A percentile compares a stretch with the other conserved stretches of the same genome.
These are phyloP conservation scores for Crotalus tigris DNA, from an alignment of 2,113 vertebrate species.

Conservation along the genomic window DNA sequence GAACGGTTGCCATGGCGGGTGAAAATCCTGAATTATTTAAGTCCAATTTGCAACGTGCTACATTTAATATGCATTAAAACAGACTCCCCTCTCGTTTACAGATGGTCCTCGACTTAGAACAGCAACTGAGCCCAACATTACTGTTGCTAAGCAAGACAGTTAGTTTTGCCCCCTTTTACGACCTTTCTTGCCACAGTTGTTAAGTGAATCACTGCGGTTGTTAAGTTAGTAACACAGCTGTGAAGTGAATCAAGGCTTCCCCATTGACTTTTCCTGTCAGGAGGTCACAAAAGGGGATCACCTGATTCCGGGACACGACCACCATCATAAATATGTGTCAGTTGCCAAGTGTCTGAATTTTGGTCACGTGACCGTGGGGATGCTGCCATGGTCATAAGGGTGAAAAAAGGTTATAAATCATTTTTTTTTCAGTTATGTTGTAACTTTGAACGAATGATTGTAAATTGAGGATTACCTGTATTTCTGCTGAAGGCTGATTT, in stretches of 20 bases:
- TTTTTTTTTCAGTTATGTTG: not conserved
- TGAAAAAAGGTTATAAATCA: not conserved
- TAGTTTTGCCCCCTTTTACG: not conserved
- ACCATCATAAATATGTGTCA: not conserved
- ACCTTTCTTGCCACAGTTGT: no score
- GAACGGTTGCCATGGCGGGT: not conserved
- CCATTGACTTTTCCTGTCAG: not conserved
- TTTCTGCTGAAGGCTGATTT: not conserved
- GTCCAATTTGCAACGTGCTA: not conserved
- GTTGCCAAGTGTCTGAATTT: no score
- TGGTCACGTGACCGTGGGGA: no score
- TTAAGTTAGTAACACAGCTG: no score
- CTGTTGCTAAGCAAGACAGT: not conserved
- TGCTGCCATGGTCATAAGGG: not conserved
- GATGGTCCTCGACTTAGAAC: not conserved
- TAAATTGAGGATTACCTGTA: not conserved
- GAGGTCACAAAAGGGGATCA: not conserved
- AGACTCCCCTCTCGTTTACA: not conserved
- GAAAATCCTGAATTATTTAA: not conserved
- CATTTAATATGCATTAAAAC: conserved; percentile 27
- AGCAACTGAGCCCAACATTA: not conserved
- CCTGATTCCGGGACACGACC: rapidly evolving
- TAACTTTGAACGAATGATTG: no score
- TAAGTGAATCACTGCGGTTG: no score
- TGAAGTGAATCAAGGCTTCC: not conserved